A percentile compares a stretch with the other conserved stretches of the same genome.
Conservation (phyloP, 2,888 invertebrate genomes). For the Agriopis aurantiaria region DNA sequence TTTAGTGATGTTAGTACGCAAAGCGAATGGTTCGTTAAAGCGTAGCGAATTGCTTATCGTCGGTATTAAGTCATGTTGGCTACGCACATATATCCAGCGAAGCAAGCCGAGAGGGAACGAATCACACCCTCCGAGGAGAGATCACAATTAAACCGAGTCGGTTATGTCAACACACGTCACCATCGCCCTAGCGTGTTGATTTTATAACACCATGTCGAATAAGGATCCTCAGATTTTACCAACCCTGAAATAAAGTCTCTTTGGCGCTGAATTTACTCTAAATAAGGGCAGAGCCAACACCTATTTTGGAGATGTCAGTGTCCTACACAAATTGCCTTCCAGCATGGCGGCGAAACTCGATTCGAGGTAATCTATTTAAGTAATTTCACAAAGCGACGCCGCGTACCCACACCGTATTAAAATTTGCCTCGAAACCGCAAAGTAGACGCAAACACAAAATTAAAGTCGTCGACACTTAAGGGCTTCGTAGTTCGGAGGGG, state of each 20-base stretch:
- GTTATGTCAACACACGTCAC: slow-evolving; percentile 68
- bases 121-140: slow-evolving; percentile 60
- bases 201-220: slow-evolving; percentile 37
- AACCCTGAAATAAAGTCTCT: slow-evolving; percentile 43
- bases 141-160: slow-evolving; percentile 72
- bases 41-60: slow-evolving; percentile 80
- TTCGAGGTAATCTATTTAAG: slow-evolving; percentile 80
- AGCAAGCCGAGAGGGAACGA: slow-evolving; percentile 33
- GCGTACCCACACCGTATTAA: slow-evolving; percentile 76
- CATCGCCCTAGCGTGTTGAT: slow-evolving; percentile 41
- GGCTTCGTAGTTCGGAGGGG: slow-evolving; percentile 82
- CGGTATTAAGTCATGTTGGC: slow-evolving; percentile 72
- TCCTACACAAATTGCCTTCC: slow-evolving; percentile 45
- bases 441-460: slow-evolving; percentile 86
- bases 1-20: slow-evolving; percentile 70
- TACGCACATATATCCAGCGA: slow-evolving; percentile 70
- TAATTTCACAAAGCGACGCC: slow-evolving; percentile 78
- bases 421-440: slow-evolving; percentile 82
- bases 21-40: slow-evolving; percentile 72
- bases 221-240: slow-evolving; percentile 49
- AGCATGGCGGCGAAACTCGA: slow-evolving; percentile 66
- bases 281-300: slow-evolving; percentile 27
- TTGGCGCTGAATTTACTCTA: slow-evolving; percentile 12
- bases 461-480: slow-evolving; percentile 85
- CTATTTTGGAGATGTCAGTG: slow-evolving; percentile 34